Evolutionary conservation across 2,113 vertebrate genomes (phyloP).

Genomic region (Tetrax tetrax): DNA sequence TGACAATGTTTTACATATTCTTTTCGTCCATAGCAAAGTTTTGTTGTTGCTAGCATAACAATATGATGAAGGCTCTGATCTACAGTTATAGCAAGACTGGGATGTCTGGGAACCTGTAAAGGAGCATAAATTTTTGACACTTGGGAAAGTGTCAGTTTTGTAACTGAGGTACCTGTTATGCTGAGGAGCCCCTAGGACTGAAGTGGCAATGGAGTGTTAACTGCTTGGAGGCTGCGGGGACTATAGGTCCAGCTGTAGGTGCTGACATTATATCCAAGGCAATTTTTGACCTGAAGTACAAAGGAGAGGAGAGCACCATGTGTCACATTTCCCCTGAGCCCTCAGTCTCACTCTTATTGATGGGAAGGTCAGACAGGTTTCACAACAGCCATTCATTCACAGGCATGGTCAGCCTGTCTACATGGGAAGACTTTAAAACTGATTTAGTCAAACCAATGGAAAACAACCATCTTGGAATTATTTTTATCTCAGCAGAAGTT

Average conservation of each 20-base stretch:
- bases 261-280: not conserved
- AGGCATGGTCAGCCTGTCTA: not conserved
- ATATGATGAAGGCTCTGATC: not conserved
- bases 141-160: not conserved
- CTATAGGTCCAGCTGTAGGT: not conserved
- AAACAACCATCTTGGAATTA: not conserved
- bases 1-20: not conserved
- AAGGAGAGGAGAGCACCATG: not conserved
- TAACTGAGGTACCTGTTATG: rapidly evolving
- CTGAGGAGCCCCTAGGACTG: not conserved
- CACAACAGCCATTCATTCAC: conserved; percentile 4
- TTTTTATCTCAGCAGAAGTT: not conserved
- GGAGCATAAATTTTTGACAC: not conserved
- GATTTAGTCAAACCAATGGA: not conserved
- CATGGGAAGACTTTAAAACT: not conserved
- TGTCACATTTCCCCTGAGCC: not conserved
- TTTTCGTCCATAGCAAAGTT: not conserved
- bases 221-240: not conserved
- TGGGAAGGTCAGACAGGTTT: conserved; percentile 22
- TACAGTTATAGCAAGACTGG: not conserved
- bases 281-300: not conserved
- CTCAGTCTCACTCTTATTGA: conserved; percentile 23
- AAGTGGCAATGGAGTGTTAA: not conserved
- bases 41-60: not conserved
- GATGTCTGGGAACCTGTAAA: not conserved